These are phyloP conservation scores for Drymodes brunneopygia DNA, from an alignment of 2,113 vertebrate genomes.

Conservation along the genomic window DNA sequence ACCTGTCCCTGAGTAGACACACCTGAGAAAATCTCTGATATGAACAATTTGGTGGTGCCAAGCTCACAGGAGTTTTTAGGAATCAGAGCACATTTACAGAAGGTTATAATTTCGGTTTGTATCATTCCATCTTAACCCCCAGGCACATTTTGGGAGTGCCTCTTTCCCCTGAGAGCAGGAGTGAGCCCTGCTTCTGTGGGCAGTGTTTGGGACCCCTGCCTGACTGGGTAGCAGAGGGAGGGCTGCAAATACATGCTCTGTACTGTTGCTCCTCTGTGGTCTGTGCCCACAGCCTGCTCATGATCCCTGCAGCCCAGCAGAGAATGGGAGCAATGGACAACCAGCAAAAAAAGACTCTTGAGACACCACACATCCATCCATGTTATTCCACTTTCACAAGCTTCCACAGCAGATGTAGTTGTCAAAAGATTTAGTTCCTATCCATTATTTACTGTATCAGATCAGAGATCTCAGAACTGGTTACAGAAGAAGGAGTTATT, in stretches of 20 bases:
- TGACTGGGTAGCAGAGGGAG: not conserved
- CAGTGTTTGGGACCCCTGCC: not conserved
- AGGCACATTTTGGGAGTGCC: not conserved
- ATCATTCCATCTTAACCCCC: not conserved
- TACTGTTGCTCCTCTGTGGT: accelerated
- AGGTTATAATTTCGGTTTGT: not conserved
- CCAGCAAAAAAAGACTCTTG: not conserved
- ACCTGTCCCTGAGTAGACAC: not conserved
- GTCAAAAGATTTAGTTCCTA: not conserved
- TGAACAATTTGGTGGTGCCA: not conserved
- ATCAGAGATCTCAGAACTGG: not conserved
- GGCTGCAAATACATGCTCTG: not conserved
- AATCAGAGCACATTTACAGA: not conserved
- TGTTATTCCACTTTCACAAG: not conserved
- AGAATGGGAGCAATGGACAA: not conserved
- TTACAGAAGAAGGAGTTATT: not conserved
- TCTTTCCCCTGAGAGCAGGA: not conserved
- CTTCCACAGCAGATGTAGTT: not conserved
- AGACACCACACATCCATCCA: not conserved
- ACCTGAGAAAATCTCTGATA: not conserved
- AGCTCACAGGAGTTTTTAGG: not conserved
- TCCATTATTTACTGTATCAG: constrained; percentile 5
- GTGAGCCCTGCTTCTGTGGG: not conserved
- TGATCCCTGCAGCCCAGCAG: not conserved
- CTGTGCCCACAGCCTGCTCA: not conserved